Evolutionary conservation across 2,888 invertebrate genomes (phyloP).

Genomic region (Anoncus sp.): DNA sequence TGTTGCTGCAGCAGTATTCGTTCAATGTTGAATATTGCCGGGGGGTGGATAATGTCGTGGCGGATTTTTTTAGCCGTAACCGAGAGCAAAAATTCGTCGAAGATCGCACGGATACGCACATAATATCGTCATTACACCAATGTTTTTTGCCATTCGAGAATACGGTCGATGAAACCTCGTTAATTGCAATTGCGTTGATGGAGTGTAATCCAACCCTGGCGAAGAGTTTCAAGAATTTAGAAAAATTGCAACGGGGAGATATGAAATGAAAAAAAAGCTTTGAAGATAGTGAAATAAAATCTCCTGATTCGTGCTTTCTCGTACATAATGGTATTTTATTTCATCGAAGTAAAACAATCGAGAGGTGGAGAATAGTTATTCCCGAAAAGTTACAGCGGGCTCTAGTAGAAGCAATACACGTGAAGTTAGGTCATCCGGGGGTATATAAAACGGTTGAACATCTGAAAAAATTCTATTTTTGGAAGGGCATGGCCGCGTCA

Average conservation of each 20-base stretch:
- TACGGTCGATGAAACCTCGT: background rate
- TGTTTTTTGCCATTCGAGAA: too few species aligned
- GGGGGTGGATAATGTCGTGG: constrained; percentile 67
- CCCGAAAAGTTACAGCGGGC: background rate
- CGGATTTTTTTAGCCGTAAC: constrained; percentile 69
- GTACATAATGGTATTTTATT: too few species aligned
- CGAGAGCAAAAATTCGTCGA: constrained; percentile 9
- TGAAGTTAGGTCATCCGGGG: constrained; percentile 33
- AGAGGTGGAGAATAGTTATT: constrained; percentile 1
- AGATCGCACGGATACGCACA: too few species aligned
- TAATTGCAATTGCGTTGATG: too few species aligned
- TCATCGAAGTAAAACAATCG: too few species aligned
- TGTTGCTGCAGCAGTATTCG: constrained; percentile 68
- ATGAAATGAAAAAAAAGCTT: too few species aligned
- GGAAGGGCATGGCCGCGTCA: constrained; percentile 5
- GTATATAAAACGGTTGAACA: background rate
- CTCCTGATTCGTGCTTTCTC: too few species aligned
- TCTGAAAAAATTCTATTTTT: constrained; percentile 14
- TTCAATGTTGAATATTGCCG: constrained; percentile 62
- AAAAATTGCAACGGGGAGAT: too few species aligned
- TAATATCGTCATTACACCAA: too few species aligned
- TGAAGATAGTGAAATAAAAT: too few species aligned
- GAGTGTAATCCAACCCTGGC: too few species aligned
- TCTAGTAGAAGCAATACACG: constrained; percentile 13
- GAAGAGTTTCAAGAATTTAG: too few species aligned